phyloP scores from a whole-genome alignment of 2,113 vertebrate species.

The Trematocara nigrifrons region DNA sequence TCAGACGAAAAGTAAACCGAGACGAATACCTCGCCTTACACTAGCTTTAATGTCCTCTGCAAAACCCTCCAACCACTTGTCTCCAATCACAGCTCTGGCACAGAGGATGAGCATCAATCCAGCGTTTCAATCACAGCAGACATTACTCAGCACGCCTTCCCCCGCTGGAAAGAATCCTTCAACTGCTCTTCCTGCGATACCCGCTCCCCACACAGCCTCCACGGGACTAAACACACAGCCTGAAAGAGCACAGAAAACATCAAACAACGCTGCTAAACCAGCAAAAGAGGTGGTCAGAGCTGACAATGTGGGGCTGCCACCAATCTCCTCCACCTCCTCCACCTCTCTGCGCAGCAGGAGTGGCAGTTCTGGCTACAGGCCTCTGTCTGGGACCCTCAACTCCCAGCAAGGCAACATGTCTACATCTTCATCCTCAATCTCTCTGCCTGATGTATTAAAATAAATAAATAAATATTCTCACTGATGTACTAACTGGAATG shows the following conservation, averaged over 20 bases:
- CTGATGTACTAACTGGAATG: not conserved
- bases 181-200: not conserved
- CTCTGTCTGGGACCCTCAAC: not conserved
- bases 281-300: not conserved
- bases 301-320: slow-evolving; percentile 47
- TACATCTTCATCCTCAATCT: not conserved
- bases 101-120: slow-evolving; percentile 30
- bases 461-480: not conserved
- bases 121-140: not conserved
- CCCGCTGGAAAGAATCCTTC: not conserved
- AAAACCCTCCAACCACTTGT: slow-evolving; percentile 23
- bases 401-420: not conserved
- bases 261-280: not conserved
- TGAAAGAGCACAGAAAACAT: not conserved
- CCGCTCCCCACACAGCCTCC: not conserved
- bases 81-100: slow-evolving; percentile 32
- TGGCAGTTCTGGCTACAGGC: not conserved
- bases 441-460: not conserved
- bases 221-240: not conserved
- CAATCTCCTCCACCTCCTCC: slow-evolving; percentile 29
- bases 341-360: not conserved
- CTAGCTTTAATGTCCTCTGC: slow-evolving; percentile 40
- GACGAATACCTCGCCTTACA: slow-evolving; percentile 50
- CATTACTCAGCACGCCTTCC: not conserved
- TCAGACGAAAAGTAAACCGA: not conserved